Conservation (phyloP, 2,113 vertebrate species). For the Macrotus californicus region DNA sequence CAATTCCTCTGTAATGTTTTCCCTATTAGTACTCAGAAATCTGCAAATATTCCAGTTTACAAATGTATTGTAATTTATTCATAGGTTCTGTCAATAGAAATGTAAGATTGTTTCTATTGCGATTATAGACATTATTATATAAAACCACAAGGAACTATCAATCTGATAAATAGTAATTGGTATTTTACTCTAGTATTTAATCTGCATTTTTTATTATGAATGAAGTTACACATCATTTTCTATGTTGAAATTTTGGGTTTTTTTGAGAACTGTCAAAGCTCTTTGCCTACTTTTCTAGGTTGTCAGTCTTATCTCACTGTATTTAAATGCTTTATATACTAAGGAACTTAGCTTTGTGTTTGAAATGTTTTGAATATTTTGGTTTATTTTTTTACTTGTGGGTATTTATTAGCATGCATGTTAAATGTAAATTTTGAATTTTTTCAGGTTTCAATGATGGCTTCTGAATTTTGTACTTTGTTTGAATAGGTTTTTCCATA, state of each 20-base stretch:
- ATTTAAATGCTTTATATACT: background rate
- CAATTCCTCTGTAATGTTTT: background rate
- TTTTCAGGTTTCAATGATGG: background rate
- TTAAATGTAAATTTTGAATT: background rate
- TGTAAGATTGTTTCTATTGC: background rate
- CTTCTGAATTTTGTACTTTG: background rate
- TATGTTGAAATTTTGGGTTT: background rate
- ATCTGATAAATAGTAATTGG: background rate
- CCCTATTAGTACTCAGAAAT: background rate
- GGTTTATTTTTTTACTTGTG: background rate
- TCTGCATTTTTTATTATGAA: background rate
- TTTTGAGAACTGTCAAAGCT: background rate
- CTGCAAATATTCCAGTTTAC: background rate
- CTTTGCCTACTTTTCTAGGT: constrained; percentile 16
- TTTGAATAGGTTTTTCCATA: background rate
- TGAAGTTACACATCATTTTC: background rate
- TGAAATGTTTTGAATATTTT: background rate
- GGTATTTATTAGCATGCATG: background rate
- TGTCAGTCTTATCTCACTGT: constrained; percentile 5
- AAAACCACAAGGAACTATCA: background rate
- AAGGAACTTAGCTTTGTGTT: background rate
- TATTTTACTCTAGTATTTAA: background rate
- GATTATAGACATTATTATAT: background rate
- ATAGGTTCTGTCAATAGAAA: background rate
- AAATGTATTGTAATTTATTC: background rate